Evolutionary conservation across 37 sponge, comb jelly and placozoan species (phyloP), one percentile per base, ranked within the genome.

Genomic region (Dysidea cf. avara): DNA sequence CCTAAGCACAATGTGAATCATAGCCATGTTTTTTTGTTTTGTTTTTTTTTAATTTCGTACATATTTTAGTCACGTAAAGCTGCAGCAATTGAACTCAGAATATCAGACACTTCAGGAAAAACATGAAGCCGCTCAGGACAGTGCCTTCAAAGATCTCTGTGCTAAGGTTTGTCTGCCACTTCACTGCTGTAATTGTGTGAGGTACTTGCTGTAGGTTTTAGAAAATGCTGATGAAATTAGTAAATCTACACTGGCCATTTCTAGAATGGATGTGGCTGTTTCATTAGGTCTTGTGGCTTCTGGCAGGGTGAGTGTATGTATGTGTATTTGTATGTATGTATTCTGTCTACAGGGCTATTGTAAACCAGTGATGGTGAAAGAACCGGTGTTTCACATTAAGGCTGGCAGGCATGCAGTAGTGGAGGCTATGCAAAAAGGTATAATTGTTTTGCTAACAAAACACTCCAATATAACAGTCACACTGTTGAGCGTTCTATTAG

Each of bases 351-450:
- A 90, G 91, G 68, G 69, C 0, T 91, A 78, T 38, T 73, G 74
- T 46, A 76, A 75, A 37, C 91, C 91, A 13, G 62, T 24, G 43
- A n/a, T 89, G 31, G 48, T 57, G 37, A 40, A 75, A 36, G 87
- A 75, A 26, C 14, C 67, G 9, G 72, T 76, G 69, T 89, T 84
- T 66, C 61, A 34, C 13, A 57, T 93, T 21, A 47, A 60, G 53
- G 62, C 78, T 14, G 90, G 87, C 12, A 26, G 54, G n/a, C 94
- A 93, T 56, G 87, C 94, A 11, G 79, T 93, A 11, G 69, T 93
- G 60, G 72, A 86, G 25, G 72, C 59, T 30, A 31, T 66, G 14
- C 79, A 77, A 37, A 57, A 53, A 25, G 52, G 64, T 5, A 40
- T n/a, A n/a, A n/a, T n/a, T n/a, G n/a, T n/a, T n/a, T n/a, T n/a